phyloP scores from a whole-genome alignment of 2,113 vertebrate species.

The Callocephalon fimbriatum region DNA sequence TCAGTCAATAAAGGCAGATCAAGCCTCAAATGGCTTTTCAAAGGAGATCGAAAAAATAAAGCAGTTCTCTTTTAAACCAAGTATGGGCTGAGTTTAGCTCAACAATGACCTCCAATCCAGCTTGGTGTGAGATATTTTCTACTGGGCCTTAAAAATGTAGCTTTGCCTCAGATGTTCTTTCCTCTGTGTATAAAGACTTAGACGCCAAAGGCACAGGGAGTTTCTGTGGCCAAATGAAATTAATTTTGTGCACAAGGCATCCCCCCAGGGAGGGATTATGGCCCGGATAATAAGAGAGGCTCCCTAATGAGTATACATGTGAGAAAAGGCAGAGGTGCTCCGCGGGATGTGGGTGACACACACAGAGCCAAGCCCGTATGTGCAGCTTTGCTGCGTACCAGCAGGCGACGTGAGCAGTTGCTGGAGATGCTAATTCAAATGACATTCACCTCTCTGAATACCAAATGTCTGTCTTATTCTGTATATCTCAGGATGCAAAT shows the following conservation, averaged over 20 bases:
- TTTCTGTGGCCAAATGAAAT: conserved; percentile 42
- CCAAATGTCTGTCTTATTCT: background rate
- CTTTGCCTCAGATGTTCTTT: background rate
- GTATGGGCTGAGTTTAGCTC: background rate
- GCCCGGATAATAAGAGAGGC: conserved; percentile 7
- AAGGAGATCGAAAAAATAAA: rapidly evolving
- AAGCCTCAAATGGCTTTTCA: background rate
- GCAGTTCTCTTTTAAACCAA: background rate
- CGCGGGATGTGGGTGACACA: background rate
- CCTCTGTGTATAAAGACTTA: background rate
- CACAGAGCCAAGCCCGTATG: background rate
- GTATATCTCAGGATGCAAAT: background rate
- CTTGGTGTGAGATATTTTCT: background rate
- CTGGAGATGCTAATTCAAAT: background rate
- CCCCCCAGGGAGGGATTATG: background rate
- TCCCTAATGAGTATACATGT: background rate
- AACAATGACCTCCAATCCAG: background rate
- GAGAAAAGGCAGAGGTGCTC: background rate
- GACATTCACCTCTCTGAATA: background rate
- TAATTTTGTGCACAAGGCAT: conserved; percentile 7
- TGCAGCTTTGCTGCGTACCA: background rate
- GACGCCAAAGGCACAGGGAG: background rate
- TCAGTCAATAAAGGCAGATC: background rate
- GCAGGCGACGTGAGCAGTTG: background rate
- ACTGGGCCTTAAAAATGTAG: background rate